Evolutionary conservation across 2,113 vertebrate genomes (phyloP).

Genomic region (Myodes glareolus): DNA sequence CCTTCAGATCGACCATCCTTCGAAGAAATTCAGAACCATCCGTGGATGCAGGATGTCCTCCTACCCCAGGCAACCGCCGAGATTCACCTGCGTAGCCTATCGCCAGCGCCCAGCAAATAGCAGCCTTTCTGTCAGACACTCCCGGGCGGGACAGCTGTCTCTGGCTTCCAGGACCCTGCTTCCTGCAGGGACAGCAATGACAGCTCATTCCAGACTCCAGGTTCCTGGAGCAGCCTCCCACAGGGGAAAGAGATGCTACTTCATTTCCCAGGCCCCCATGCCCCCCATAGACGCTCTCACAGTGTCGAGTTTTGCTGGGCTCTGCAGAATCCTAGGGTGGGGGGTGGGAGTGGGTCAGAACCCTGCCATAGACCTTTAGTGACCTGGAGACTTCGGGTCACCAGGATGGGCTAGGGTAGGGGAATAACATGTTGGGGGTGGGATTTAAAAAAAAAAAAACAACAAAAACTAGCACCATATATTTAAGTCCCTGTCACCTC

Average conservation of each 20-base stretch:
- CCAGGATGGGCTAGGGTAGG: constrained; percentile 28
- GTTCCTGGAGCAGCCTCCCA: constrained; percentile 63
- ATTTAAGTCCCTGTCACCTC: constrained; percentile 80
- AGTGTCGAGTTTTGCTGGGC: constrained; percentile 59
- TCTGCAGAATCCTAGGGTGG: constrained; percentile 27
- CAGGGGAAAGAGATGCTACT: constrained; percentile 36
- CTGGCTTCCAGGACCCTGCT: constrained; percentile 76
- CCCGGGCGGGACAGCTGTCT: background rate
- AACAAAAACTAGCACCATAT: constrained; percentile 49
- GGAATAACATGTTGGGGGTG: constrained; percentile 61
- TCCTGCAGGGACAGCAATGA: constrained; percentile 71
- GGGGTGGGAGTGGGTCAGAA: constrained; percentile 31
- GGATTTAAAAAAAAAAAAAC: background rate
- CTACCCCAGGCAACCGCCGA: constrained; percentile 88
- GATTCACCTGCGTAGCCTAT: constrained; percentile 94
- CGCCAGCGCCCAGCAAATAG: constrained; percentile 88
- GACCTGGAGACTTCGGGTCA: constrained; percentile 19
- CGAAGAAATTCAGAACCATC: constrained; percentile 95
- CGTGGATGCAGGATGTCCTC: constrained; percentile 93
- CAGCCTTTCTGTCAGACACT: background rate
- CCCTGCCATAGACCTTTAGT: constrained; percentile 60
- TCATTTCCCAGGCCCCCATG: constrained; percentile 58
- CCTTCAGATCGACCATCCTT: constrained; percentile 94
- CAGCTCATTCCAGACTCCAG: constrained; percentile 77
- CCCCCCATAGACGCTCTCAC: constrained; percentile 25